Evolutionary conservation across 1,140 invertebrate genomes (phyloP).

Genomic region (Sweltsa coloradensis): DNA sequence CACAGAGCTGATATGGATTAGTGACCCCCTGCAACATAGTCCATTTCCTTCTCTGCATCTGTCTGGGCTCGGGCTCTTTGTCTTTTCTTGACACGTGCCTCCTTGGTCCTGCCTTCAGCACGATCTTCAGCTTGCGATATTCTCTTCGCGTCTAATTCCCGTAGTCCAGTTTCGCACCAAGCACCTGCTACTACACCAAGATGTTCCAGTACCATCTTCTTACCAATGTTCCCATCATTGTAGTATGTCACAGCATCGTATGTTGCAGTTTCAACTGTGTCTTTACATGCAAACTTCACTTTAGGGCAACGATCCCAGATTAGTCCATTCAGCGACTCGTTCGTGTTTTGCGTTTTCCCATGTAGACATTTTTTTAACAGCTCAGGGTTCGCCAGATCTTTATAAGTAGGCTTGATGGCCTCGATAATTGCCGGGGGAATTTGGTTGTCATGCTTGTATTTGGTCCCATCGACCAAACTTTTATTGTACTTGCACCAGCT

Average conservation of each 20-base stretch:
- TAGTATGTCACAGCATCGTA: slow-evolving; percentile 12
- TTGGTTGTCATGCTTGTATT: slow-evolving; percentile 6
- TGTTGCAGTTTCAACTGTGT: slow-evolving; percentile 11
- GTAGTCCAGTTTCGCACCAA: too few species aligned
- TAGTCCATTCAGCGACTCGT: slow-evolving; percentile 14
- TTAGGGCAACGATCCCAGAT: slow-evolving; percentile 15
- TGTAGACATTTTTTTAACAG: slow-evolving; percentile 17
- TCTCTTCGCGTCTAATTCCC: too few species aligned
- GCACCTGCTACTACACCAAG: slow-evolving; percentile 10
- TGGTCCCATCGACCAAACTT: slow-evolving; percentile 14
- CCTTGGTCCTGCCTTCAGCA: too few species aligned
- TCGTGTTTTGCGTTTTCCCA: slow-evolving; percentile 14
- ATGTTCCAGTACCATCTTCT: slow-evolving; percentile 11
- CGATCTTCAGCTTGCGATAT: too few species aligned
- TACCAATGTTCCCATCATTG: slow-evolving; percentile 14
- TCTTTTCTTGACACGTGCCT: too few species aligned
- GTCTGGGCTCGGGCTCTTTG: too few species aligned
- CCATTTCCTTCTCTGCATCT: too few species aligned
- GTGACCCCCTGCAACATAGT: too few species aligned
- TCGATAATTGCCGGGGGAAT: slow-evolving; percentile 11
- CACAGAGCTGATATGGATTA: too few species aligned
- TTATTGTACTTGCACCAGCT: slow-evolving; percentile 24
- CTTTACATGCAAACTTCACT: slow-evolving; percentile 11
- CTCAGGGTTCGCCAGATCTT: slow-evolving; percentile 9
- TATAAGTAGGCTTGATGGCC: slow-evolving; percentile 12